Evolutionary conservation across 2,888 invertebrate species (phyloP).

Genomic region (Phymatocera aterrima): DNA sequence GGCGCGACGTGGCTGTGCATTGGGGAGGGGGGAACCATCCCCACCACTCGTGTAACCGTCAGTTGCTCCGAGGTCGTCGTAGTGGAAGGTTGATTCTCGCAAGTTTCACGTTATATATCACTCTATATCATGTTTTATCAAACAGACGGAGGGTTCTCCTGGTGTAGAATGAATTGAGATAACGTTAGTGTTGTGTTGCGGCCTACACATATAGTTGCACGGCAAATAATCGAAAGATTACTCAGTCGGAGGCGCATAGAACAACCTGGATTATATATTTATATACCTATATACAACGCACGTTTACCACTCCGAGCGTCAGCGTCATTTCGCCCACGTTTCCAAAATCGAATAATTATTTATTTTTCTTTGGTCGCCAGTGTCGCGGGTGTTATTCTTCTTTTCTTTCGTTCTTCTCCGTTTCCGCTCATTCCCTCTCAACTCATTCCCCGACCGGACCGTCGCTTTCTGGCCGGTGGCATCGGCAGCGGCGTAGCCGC

Average conservation of each 20-base stretch:
- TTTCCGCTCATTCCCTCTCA: background rate
- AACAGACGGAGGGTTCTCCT: background rate
- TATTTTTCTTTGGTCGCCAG: background rate
- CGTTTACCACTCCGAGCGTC: background rate
- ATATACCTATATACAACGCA: background rate
- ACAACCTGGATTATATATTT: constrained; percentile 6
- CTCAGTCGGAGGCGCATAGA: background rate
- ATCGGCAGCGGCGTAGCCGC: background rate
- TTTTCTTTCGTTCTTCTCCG: constrained; percentile 27
- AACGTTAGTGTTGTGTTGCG: background rate
- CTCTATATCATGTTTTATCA: constrained; percentile 35
- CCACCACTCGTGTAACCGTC: constrained; percentile 64
- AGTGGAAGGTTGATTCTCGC: constrained; percentile 56
- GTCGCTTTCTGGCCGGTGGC: background rate
- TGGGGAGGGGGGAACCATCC: constrained; percentile 55
- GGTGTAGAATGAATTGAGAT: background rate
- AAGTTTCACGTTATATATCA: constrained; percentile 17
- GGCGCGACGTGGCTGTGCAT: constrained; percentile 21
- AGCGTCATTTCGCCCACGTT: constrained; percentile 13
- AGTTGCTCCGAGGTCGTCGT: constrained; percentile 69
- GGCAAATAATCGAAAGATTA: background rate
- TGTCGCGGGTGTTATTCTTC: constrained; percentile 12
- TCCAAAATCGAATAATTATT: background rate
- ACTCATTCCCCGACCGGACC: background rate
- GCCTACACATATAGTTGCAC: background rate